Evolutionary conservation across 2,888 invertebrate genomes (phyloP).

Genomic region (Hecatera dysodea): DNA sequence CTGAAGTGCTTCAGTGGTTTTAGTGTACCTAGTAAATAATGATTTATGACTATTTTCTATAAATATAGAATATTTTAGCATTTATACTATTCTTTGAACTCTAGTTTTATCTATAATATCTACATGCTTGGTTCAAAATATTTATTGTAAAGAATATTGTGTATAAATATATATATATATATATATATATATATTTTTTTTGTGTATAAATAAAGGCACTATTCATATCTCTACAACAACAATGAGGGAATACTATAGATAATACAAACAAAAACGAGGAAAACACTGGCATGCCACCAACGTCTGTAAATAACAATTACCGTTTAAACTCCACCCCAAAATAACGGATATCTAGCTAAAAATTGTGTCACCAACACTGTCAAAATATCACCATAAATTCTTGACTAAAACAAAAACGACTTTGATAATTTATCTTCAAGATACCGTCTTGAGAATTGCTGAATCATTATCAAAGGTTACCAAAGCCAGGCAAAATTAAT

Average conservation of each 20-base stretch:
- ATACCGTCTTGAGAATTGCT: conserved; percentile 15
- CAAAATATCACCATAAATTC: conserved; percentile 7
- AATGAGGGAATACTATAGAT: too few species aligned
- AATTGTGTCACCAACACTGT: background rate
- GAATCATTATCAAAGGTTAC: conserved; percentile 24
- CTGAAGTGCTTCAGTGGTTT: conserved; percentile 13
- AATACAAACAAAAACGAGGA: too few species aligned
- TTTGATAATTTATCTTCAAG: conserved; percentile 36
- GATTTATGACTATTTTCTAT: conserved; percentile 1
- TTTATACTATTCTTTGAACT: too few species aligned
- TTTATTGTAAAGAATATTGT: too few species aligned
- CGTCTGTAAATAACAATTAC: background rate
- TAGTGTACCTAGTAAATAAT: background rate
- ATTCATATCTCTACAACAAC: too few species aligned
- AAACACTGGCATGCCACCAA: too few species aligned
- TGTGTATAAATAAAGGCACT: too few species aligned
- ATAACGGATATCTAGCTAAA: background rate
- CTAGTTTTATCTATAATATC: too few species aligned
- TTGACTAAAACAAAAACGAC: conserved; percentile 24
- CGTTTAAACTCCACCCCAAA: background rate
- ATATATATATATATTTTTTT: too few species aligned
- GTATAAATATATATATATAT: too few species aligned
- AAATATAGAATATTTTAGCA: background rate
- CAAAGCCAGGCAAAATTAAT: conserved; percentile 43
- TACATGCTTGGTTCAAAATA: too few species aligned